Evolutionary conservation across 2,888 invertebrate genomes (phyloP).

Genomic region (Muschampia plurimacula): DNA sequence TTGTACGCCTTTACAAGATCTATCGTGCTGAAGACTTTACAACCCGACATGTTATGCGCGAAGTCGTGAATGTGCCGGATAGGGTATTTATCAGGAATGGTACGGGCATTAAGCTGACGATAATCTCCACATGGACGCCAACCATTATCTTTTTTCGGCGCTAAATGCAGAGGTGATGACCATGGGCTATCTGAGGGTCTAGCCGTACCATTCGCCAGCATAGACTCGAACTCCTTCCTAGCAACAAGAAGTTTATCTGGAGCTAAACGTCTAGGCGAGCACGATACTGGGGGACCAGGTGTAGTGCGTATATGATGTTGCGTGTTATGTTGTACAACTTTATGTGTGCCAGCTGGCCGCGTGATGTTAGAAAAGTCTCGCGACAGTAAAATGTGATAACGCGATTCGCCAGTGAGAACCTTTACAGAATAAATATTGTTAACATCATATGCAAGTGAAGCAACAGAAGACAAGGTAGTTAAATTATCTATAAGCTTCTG

Average conservation of each 20-base stretch:
- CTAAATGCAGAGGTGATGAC: slow-evolving; percentile 3
- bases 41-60: slow-evolving; percentile 39
- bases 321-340: not conserved
- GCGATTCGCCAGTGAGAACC: not conserved
- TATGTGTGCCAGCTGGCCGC: not conserved
- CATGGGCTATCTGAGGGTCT: slow-evolving; percentile 2
- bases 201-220: not conserved
- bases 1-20: slow-evolving; percentile 46
- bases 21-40: slow-evolving; percentile 40
- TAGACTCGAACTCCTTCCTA: not conserved
- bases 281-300: not conserved
- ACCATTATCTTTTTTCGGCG: slow-evolving; percentile 20
- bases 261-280: not conserved
- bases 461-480: not conserved
- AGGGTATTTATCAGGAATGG: slow-evolving; percentile 28
- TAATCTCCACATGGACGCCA: slow-evolving; percentile 23
- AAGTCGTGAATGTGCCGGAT: slow-evolving; percentile 46
- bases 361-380: not conserved
- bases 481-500: not conserved
- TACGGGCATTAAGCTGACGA: slow-evolving; percentile 23
- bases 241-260: not conserved
- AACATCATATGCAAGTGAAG: not conserved
- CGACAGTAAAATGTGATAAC: not conserved
- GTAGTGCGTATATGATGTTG: slow-evolving; percentile 4
- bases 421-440: not conserved